A percentile compares a stretch with the other conserved stretches of the same genome.
Evolutionary conservation across 1,140 invertebrate genomes (phyloP).

Genomic region (Cecropterus lyciades): DNA sequence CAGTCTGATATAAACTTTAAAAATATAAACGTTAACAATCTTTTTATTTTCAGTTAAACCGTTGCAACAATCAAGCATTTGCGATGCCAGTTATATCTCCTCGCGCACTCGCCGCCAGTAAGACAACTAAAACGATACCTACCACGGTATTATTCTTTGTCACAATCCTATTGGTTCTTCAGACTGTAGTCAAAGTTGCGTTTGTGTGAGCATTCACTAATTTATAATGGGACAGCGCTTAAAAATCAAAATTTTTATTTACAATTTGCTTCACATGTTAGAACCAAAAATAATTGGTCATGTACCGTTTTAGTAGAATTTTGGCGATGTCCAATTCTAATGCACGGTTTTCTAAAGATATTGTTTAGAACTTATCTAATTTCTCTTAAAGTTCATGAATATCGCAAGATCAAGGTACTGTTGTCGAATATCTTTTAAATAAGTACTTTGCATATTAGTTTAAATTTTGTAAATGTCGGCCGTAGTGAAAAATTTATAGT

Average conservation of each 20-base stretch:
- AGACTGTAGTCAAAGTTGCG: conserved; percentile 71
- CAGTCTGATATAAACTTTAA: too few relatives aligned
- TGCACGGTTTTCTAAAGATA: too few relatives aligned
- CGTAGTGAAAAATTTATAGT: conserved; percentile 1
- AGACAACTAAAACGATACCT: conserved; percentile 52
- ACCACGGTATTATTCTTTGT: conserved; percentile 68
- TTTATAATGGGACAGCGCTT: background rate
- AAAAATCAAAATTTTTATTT: background rate
- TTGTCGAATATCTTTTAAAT: too few relatives aligned
- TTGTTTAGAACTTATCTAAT: too few relatives aligned
- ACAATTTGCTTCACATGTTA: conserved; percentile 28
- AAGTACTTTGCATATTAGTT: background rate
- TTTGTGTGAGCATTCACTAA: conserved; percentile 47
- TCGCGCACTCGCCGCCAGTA: conserved; percentile 37
- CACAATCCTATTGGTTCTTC: conserved; percentile 65
- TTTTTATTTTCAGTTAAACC: conserved; percentile 60
- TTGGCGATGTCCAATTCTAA: too few relatives aligned
- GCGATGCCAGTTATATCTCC: conserved; percentile 55
- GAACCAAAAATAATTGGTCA: conserved; percentile 17
- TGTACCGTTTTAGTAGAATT: too few relatives aligned
- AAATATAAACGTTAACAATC: background rate
- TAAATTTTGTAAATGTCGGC: conserved; percentile 2
- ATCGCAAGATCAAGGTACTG: too few relatives aligned
- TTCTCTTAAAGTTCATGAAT: too few relatives aligned
- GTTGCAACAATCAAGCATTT: conserved; percentile 73